Evolutionary conservation across 2,797 vertebrate genomes (phyloP).

Genomic region (Bradypodion pumilum): DNA sequence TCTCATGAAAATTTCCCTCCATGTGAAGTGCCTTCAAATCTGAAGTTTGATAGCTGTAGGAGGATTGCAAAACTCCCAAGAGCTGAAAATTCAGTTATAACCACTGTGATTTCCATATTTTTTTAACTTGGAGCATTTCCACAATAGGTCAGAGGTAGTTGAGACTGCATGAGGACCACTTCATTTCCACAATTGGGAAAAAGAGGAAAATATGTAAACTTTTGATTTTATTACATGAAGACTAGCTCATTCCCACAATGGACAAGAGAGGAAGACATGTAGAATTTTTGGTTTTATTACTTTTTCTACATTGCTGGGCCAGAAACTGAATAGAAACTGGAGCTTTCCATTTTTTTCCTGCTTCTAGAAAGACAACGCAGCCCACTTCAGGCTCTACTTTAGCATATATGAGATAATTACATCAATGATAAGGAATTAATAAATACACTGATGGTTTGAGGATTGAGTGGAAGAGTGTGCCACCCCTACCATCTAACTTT

Average conservation of each 20-base stretch:
- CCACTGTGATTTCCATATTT: no score
- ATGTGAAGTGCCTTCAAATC: background rate
- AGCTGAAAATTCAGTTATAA: background rate
- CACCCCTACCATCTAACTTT: no score
- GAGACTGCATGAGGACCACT: background rate
- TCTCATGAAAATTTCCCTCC: background rate
- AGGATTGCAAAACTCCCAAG: background rate
- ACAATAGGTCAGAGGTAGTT: background rate
- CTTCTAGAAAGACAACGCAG: background rate
- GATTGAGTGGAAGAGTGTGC: no score
- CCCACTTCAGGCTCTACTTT: no score
- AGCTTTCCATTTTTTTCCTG: background rate
- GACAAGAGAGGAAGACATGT: background rate
- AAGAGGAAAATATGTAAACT: no score
- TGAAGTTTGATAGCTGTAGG: no score
- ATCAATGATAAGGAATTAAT: no score
- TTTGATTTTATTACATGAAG: no score
- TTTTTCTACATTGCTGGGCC: background rate
- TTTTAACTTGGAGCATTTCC: background rate
- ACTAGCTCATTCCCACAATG: background rate
- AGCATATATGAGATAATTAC: no score
- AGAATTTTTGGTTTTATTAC: background rate
- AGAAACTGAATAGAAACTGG: background rate
- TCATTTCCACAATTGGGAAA: background rate
- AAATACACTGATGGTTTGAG: no score